Evolutionary conservation across 1,140 invertebrate genomes (phyloP), one percentile per base, ranked within the genome.

Genomic region (Trichonephila clavipes): DNA sequence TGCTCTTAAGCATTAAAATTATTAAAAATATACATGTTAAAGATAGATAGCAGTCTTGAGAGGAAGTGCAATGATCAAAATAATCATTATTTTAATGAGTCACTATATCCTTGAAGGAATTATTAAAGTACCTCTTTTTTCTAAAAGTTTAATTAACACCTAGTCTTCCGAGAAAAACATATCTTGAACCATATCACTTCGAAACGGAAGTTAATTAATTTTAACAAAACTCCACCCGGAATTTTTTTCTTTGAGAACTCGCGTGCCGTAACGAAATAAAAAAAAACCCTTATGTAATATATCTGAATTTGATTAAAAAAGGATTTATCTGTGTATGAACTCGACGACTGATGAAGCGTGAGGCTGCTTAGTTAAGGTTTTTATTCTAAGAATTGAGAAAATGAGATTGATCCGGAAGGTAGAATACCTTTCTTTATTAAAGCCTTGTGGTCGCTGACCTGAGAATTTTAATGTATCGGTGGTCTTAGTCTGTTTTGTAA

Each of bases 131-230:
- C 34, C 34, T 3, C 7, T 77, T 77, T 34, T 77, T 34, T 77
- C n/a, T 77, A 34, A 16, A 40, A 77, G 28, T 77, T 77, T 77
- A 77, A 77, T 77, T 77, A 77, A 77, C 72, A 77, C 72, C 28
- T 77, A 77, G 72, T 77, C 5, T 34, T 40, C 72, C 16, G 72
- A 77, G 28, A 77, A 77, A 77, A 77, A 77, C 72, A 34, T 77
- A 28, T 28, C 72, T 28, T 77, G 72, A 77, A 77, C 34, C 72
- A 28, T 34, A 77, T 77, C 72, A 18, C 72, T 77, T 16, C 2
- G 72, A 77, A 77, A 77, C 72, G 72, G 72, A 77, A 77, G 72
- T 77, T 77, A 77, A 77, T 77, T 77, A 77, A 77, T 77, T 34
- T 40, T 77, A 19, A 18, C 72, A 77, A 18, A 77, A 77, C 72